Percentiles rank a stretch among this genome's conserved stretches.
Conservation (phyloP, 2,797 vertebrate species). For the Ataeniobius toweri region DNA sequence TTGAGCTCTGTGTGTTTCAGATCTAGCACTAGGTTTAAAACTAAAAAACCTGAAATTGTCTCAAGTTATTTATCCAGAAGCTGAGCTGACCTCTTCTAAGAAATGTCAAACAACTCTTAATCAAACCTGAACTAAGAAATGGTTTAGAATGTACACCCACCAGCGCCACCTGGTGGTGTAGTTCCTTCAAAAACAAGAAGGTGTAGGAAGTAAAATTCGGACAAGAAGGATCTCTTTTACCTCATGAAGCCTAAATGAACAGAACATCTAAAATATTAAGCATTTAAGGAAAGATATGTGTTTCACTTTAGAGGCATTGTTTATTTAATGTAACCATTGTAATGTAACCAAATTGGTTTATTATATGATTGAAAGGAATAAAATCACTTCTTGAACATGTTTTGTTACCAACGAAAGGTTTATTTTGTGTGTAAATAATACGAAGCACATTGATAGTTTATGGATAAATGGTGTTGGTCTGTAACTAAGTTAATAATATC, state of each 20-base stretch:
- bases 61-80: background rate
- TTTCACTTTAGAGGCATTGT: slow-evolving; percentile 2
- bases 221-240: slow-evolving; percentile 2
- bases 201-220: background rate
- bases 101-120: background rate
- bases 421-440: slow-evolving; percentile 2
- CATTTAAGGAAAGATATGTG: background rate
- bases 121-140: background rate
- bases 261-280: background rate
- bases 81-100: background rate
- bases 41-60: background rate
- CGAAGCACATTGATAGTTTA: background rate
- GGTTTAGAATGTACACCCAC: background rate
- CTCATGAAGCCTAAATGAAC: background rate
- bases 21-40: background rate
- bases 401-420: background rate
- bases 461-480: background rate
- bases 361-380: background rate
- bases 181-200: background rate
- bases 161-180: background rate
- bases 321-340: slow-evolving; percentile 1
- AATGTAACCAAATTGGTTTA: slow-evolving; percentile 4
- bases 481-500: background rate
- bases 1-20: background rate
- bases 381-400: background rate